Percentiles rank a stretch among this genome's conserved stretches.
These are phyloP conservation scores for Phalacrocorax brasilianus DNA, from an alignment of 2,113 vertebrate species.

Conservation along the genomic window DNA sequence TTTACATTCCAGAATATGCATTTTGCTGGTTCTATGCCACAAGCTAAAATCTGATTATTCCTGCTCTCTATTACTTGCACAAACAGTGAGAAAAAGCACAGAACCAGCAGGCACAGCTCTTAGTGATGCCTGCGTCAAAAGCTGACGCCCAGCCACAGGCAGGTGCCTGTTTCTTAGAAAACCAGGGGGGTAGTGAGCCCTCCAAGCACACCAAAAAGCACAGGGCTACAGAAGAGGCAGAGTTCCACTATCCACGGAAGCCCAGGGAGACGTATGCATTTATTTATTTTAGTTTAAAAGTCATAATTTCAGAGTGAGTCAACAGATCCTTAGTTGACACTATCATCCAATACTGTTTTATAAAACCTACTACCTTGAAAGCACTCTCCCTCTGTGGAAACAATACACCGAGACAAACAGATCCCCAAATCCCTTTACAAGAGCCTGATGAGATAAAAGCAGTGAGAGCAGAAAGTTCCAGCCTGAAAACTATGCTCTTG, in stretches of 20 bases:
- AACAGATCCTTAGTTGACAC: not conserved
- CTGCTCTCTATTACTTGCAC: not conserved
- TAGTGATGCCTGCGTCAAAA: not conserved
- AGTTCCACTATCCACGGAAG: not conserved
- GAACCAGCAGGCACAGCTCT: not conserved
- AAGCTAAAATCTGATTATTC: not conserved
- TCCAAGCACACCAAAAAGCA: not conserved
- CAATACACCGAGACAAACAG: not conserved
- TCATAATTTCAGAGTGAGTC: not conserved
- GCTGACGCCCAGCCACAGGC: not conserved
- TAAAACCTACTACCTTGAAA: not conserved
- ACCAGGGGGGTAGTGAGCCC: not conserved
- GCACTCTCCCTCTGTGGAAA: fast-evolving
- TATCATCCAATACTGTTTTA: not conserved
- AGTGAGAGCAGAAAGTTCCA: not conserved
- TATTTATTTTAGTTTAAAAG: not conserved
- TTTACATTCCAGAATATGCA: not conserved
- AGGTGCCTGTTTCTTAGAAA: not conserved
- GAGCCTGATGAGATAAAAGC: not conserved
- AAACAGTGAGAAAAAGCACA: not conserved
- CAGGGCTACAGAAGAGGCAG: not conserved
- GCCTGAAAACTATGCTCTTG: not conserved
- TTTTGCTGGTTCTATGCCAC: not conserved
- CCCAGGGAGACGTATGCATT: not conserved
- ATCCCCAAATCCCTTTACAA: not conserved